A percentile compares a stretch with the other conserved stretches of the same genome.
Conservation (phyloP, 2,888 invertebrate genomes). For the Cerastis leucographa region DNA sequence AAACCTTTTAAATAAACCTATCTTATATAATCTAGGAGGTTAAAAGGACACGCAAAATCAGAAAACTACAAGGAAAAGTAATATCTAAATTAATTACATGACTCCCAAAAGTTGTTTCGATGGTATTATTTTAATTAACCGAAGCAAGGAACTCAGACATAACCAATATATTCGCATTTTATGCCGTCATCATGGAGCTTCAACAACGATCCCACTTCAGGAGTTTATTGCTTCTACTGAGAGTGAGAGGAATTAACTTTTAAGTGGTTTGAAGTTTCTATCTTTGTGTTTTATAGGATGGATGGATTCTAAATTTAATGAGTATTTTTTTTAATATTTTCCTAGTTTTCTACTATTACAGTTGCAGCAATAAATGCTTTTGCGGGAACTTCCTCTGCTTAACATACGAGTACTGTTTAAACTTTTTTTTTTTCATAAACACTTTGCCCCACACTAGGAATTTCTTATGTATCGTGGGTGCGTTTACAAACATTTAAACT, state of each 20-base stretch:
- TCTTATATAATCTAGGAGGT: not conserved
- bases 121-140: constrained; percentile 39
- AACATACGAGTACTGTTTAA: too few species aligned
- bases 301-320: not conserved
- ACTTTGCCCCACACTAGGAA: too few species aligned
- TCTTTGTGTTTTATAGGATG: not conserved
- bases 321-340: not conserved
- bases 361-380: not conserved
- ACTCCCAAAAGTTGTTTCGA: constrained; percentile 7
- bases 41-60: not conserved
- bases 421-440: too few species aligned
- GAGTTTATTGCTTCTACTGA: constrained; percentile 10
- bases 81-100: constrained; percentile 33
- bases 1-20: not conserved
- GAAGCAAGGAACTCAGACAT: constrained; percentile 6
- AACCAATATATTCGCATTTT: constrained; percentile 21
- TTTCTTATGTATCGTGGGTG: too few species aligned
- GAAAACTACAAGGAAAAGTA: constrained; percentile 12
- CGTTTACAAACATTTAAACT: too few species aligned
- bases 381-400: not conserved
- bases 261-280: constrained; percentile 24
- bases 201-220: not conserved
- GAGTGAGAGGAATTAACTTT: constrained; percentile 29
- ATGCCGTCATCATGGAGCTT: constrained; percentile 9
- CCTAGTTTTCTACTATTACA: not conserved